Evolutionary conservation across 2,797 vertebrate genomes (phyloP).

Genomic region (Myiothlypis coronata): DNA sequence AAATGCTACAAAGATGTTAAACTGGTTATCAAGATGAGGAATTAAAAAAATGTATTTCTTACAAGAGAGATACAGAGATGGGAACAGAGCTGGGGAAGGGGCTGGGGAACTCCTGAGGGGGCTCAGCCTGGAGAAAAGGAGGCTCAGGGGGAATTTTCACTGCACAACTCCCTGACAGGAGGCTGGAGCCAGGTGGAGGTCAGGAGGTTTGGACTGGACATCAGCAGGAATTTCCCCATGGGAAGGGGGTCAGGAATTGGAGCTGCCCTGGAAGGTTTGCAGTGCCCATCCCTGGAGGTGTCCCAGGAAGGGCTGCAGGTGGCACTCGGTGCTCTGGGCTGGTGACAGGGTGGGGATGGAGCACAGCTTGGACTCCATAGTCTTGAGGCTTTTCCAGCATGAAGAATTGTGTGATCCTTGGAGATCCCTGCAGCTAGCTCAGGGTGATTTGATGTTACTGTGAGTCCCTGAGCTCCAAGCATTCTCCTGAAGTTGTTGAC

Average conservation of each 20-base stretch:
- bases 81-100: neutral
- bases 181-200: neutral
- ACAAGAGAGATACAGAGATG: neutral
- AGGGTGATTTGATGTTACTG: neutral
- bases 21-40: neutral
- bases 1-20: neutral
- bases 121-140: neutral
- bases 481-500: neutral
- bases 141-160: neutral
- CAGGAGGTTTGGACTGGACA: neutral
- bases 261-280: neutral
- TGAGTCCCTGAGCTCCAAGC: neutral
- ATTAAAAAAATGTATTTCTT: neutral
- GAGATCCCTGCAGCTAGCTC: neutral
- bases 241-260: neutral
- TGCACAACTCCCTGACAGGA: neutral
- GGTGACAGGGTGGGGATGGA: neutral
- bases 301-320: neutral
- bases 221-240: neutral
- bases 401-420: neutral
- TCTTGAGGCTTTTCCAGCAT: neutral
- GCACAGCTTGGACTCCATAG: neutral
- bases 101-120: neutral
- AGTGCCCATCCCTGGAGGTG: neutral
- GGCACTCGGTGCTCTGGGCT: neutral